A percentile compares a stretch with the other conserved stretches of the same genome.
Conservation (phyloP, 2,113 vertebrate species). For the Trematocara unimaculatum region DNA sequence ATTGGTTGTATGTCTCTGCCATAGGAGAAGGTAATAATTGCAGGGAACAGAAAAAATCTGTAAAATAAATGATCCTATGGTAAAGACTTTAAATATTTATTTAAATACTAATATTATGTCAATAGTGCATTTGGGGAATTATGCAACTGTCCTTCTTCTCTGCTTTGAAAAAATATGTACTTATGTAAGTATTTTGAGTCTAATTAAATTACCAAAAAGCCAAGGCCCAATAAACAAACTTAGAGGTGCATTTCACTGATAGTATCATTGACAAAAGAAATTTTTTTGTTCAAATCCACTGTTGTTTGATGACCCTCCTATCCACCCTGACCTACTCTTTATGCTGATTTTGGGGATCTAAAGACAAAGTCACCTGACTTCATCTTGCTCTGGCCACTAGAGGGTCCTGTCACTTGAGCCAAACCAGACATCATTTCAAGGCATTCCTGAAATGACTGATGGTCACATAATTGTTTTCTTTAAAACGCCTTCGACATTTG, state of each 20-base stretch:
- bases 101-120: neutral
- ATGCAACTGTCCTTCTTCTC: neutral
- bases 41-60: neutral
- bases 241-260: neutral
- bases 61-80: neutral
- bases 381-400: neutral
- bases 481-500: neutral
- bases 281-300: neutral
- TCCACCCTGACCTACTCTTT: neutral
- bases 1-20: neutral
- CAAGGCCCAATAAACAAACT: neutral
- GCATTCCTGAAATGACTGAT: neutral
- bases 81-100: neutral
- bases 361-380: neutral
- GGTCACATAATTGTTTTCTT: neutral
- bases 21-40: neutral
- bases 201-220: neutral
- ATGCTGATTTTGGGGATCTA: neutral
- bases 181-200: neutral
- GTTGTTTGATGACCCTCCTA: neutral
- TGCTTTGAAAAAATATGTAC: neutral
- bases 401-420: neutral
- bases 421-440: neutral
- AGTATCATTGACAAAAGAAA: neutral
- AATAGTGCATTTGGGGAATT: neutral